phyloP scores from a whole-genome alignment of 2,888 invertebrate genomes.

The Pammene aurita region DNA sequence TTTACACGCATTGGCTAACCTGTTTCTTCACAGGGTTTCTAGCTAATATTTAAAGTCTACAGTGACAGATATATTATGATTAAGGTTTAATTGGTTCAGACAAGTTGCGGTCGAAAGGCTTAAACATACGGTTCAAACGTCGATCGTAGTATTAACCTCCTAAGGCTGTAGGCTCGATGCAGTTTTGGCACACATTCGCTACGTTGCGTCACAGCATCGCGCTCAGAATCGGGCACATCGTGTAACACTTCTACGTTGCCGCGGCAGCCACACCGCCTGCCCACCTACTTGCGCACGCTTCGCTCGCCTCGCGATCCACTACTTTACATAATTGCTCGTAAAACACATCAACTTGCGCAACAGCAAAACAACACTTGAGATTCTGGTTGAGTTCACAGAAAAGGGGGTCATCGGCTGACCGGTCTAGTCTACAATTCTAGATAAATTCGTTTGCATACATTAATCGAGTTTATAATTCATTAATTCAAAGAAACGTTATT shows the following conservation, averaged over 20 bases:
- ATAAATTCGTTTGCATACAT: conserved; percentile 34
- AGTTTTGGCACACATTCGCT: conserved; percentile 81
- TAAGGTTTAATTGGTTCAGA: background rate
- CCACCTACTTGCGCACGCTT: conserved; percentile 63
- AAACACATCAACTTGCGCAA: conserved; percentile 75
- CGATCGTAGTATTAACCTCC: conserved; percentile 45
- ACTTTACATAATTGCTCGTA: conserved; percentile 79
- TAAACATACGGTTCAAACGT: background rate
- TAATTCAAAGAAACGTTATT: background rate
- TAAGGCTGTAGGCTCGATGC: conserved; percentile 67
- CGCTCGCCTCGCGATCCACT: conserved; percentile 59
- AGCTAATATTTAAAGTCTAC: no score
- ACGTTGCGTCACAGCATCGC: conserved; percentile 67
- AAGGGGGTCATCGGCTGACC: conserved; percentile 60
- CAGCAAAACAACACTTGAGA: conserved; percentile 70
- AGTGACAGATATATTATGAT: background rate
- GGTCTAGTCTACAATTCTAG: conserved; percentile 52
- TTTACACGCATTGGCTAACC: no score
- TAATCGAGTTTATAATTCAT: background rate
- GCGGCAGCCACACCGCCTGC: conserved; percentile 51
- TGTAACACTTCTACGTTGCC: conserved; percentile 80
- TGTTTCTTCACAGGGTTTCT: no score
- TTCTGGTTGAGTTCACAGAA: conserved; percentile 64
- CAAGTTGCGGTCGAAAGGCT: background rate
- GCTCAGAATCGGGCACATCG: conserved; percentile 71